These are phyloP conservation scores for Craterocephalus amniculus DNA, from an alignment of 2,797 vertebrate genomes.

Conservation along the genomic window DNA sequence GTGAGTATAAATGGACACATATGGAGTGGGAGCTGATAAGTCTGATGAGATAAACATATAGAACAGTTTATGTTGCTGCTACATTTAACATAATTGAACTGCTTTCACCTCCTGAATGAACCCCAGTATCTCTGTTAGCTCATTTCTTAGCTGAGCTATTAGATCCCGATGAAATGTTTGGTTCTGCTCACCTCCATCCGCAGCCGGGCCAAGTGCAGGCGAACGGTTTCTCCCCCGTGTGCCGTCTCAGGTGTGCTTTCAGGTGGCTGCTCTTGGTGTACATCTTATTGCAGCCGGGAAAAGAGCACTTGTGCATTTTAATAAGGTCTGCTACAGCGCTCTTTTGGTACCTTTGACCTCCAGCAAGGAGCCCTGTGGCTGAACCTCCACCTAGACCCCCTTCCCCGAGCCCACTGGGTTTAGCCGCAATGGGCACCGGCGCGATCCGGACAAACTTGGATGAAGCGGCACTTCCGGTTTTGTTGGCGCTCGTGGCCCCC, in stretches of 20 bases:
- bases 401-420: conserved; percentile 89
- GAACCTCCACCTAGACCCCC: conserved; percentile 73
- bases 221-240: conserved; percentile 98
- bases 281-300: conserved; percentile 98
- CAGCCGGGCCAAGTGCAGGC: conserved; percentile 98
- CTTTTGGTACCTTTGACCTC: conserved; percentile 94
- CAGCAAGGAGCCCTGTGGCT: conserved; percentile 83
- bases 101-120: not conserved
- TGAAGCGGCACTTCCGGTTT: conserved; percentile 81
- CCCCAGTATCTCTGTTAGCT: not conserved
- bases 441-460: conserved; percentile 97
- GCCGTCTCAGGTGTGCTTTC: conserved; percentile 96
- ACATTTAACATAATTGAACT: not conserved
- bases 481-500: conserved; percentile 24
- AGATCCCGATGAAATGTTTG: conserved; percentile 2
- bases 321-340: conserved; percentile 94
- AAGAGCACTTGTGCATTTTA: conserved; percentile 99
- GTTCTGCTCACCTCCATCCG: conserved; percentile 94
- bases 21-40: conserved; percentile 21
- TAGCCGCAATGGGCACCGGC: conserved; percentile 95
- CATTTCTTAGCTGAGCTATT: not conserved
- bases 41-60: conserved; percentile 10
- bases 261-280: conserved; percentile 99
- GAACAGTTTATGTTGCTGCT: not conserved
- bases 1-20: not conserved